A percentile compares a stretch with the other conserved stretches of the same genome.
Conservation (phyloP, 2,113 vertebrate genomes). For the Chionodraco myersi region DNA sequence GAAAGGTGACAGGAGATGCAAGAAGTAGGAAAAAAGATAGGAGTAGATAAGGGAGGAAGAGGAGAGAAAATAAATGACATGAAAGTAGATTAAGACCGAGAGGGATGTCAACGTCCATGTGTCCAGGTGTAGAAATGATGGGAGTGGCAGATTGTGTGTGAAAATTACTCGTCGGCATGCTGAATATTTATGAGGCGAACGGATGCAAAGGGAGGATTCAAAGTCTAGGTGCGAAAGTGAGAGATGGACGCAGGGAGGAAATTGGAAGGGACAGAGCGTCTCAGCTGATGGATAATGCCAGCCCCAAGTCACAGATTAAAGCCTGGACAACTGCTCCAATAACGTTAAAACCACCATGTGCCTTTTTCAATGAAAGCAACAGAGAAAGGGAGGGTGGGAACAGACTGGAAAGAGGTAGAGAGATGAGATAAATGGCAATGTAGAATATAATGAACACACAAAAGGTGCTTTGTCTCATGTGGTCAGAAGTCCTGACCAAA, state of each 20-base stretch:
- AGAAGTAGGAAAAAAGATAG: constrained; percentile 17
- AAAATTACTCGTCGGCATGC: constrained; percentile 49
- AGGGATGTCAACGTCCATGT: constrained; percentile 72
- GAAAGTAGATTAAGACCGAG: constrained; percentile 64
- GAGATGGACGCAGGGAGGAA: constrained; percentile 66
- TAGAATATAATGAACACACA: constrained; percentile 6
- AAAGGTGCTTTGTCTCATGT: constrained; percentile 18
- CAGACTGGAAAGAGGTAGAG: constrained; percentile 3
- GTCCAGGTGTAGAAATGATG: constrained; percentile 70
- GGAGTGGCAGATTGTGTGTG: constrained; percentile 65
- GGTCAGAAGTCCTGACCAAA: constrained; percentile 6
- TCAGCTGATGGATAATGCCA: constrained; percentile 77
- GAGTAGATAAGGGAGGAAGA: constrained; percentile 21
- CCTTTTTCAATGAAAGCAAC: constrained; percentile 47
- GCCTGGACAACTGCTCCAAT: constrained; percentile 64
- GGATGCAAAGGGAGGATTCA: constrained; percentile 52
- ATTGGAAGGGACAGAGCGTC: constrained; percentile 74
- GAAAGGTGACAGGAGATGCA: constrained; percentile 33
- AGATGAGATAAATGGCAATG: constrained; percentile 13
- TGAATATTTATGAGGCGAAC: constrained; percentile 83
- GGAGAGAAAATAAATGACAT: constrained; percentile 53
- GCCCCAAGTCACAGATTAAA: constrained; percentile 71
- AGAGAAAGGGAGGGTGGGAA: neutral
- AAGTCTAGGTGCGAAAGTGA: constrained; percentile 52
- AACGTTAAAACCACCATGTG: constrained; percentile 55